Evolutionary conservation across 53 echinoderm and acorn worm genomes (phyloP).

Genomic region (Stichopus horrens): DNA sequence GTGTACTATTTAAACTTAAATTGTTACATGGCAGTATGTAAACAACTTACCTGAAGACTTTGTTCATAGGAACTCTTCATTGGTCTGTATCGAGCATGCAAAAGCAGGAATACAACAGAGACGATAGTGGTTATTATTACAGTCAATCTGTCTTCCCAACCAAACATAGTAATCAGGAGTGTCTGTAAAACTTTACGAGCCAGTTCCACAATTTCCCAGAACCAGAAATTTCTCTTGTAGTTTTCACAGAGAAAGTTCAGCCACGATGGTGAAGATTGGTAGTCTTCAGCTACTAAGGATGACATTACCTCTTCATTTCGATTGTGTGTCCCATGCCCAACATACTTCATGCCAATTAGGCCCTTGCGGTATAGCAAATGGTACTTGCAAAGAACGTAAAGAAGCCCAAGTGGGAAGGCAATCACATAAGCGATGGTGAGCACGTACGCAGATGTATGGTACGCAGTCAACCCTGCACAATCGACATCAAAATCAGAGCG

Average conservation of each 20-base stretch:
- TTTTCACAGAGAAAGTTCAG: slow-evolving; percentile 13
- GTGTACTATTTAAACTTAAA: too few relatives aligned
- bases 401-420: slow-evolving; percentile 51
- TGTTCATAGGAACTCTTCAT: slow-evolving; percentile 25
- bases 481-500: slow-evolving; percentile 60
- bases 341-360: too few relatives aligned
- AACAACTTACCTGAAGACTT: slow-evolving; percentile 18
- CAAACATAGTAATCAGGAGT: slow-evolving; percentile 11
- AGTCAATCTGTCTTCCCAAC: slow-evolving; percentile 19
- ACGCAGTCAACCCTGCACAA: slow-evolving; percentile 24
- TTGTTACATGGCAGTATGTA: too few relatives aligned
- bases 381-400: slow-evolving; percentile 41
- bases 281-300: neutral
- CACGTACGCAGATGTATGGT: slow-evolving; percentile 54
- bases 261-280: neutral
- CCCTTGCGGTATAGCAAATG: neutral
- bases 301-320: too few relatives aligned
- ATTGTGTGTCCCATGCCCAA: too few relatives aligned
- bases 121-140: neutral
- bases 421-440: slow-evolving; percentile 52
- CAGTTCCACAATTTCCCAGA: slow-evolving; percentile 33
- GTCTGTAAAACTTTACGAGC: neutral
- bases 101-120: neutral
- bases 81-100: slow-evolving; percentile 8
- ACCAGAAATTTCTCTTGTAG: slow-evolving; percentile 28